Conservation (phyloP, 2,888 invertebrate species). For the Dolichopus griseipennis region DNA sequence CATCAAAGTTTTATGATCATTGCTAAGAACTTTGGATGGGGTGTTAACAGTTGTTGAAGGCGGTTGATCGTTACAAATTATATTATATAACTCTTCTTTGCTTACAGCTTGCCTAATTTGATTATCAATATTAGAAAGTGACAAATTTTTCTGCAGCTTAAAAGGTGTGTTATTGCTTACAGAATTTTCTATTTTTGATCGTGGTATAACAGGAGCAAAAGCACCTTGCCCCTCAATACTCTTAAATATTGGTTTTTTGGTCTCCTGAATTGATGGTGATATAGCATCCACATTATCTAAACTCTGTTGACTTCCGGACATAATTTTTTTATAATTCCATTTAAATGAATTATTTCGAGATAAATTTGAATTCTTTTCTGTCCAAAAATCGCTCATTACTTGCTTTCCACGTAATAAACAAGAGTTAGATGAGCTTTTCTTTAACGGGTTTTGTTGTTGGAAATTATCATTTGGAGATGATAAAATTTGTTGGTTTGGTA, state of each 20-base stretch:
- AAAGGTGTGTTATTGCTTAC: constrained; percentile 16
- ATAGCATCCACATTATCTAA: not conserved
- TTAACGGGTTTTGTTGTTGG: constrained; percentile 15
- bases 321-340: constrained; percentile 44
- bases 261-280: not conserved
- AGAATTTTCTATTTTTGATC: constrained; percentile 20
- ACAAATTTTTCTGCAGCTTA: constrained; percentile 39
- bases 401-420: constrained; percentile 34
- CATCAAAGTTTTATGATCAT: not conserved
- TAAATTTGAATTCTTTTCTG: constrained; percentile 29
- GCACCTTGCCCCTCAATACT: constrained; percentile 8
- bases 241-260: not conserved
- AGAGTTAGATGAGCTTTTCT: constrained; percentile 28
- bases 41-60: constrained; percentile 2
- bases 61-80: constrained; percentile 38
- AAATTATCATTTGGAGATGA: not conserved
- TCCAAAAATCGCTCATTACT: constrained; percentile 42
- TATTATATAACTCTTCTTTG: constrained; percentile 41
- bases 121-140: constrained; percentile 39
- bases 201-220: constrained; percentile 27
- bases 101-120: constrained; percentile 41
- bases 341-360: constrained; percentile 34
- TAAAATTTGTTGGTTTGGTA: constrained; percentile 12
- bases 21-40: constrained; percentile 11
- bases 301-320: constrained; percentile 14